Evolutionary conservation across 2,113 vertebrate species (phyloP).

Genomic region (Sylvilagus bachmani): DNA sequence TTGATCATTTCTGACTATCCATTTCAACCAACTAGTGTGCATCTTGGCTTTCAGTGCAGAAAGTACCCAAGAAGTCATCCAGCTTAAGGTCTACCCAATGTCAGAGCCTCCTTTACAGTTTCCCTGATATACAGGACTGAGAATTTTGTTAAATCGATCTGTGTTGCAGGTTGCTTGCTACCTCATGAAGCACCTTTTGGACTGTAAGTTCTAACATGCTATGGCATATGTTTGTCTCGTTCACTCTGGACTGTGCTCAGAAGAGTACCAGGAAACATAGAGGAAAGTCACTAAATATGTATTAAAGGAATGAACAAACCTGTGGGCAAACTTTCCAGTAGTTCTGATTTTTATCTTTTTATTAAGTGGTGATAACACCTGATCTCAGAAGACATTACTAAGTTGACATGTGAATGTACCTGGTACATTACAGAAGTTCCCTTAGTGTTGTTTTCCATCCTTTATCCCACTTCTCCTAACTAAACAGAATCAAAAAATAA

Average conservation of each 20-base stretch:
- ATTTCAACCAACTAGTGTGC: not conserved
- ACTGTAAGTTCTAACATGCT: not conserved
- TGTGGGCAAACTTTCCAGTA: not conserved
- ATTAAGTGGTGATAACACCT: not conserved
- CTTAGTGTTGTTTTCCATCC: not conserved
- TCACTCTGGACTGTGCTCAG: slow-evolving; percentile 16
- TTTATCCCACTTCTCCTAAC: not conserved
- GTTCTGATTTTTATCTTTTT: slow-evolving; percentile 23
- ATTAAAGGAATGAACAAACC: not conserved
- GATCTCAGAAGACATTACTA: not conserved
- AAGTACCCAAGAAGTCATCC: not conserved
- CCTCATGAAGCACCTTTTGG: not conserved
- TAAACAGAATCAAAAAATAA: not conserved
- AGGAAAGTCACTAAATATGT: not conserved
- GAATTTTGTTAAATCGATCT: not conserved
- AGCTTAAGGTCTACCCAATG: not conserved
- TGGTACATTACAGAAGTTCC: not conserved
- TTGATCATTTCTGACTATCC: not conserved
- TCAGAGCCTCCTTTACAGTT: slow-evolving; percentile 2
- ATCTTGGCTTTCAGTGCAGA: not conserved
- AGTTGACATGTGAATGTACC: not conserved
- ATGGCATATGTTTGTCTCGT: not conserved
- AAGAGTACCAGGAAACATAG: not conserved
- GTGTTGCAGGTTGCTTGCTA: not conserved
- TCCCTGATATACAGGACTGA: not conserved